Base-by-base conservation (phyloP, 2,113 vertebrate genomes). In the Seriola rivoliana region DNA sequence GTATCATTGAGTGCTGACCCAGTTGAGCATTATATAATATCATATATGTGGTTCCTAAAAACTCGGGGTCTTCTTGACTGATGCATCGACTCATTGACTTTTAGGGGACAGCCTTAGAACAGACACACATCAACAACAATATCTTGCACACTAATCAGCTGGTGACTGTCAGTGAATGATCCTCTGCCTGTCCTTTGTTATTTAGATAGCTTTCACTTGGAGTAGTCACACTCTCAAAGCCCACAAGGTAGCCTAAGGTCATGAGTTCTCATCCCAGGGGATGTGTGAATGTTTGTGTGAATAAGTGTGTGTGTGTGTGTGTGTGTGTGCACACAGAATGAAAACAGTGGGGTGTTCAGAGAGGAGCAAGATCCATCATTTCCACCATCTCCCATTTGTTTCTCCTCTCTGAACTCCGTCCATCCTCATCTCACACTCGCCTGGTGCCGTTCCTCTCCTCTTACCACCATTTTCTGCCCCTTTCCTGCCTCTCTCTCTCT, bases 331-430 rank as follows among this genome's bases (percentile, higher is more conserved):
- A 8, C 38, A 29, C 29, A 55, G 1, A 75, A 54, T 34, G 46
- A 59, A 73, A 67, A 84, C 70, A 83, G 71, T 9, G 32, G 60
- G 55, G 58, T 86, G 84, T 86, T 82, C 69, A 80, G 57, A 75
- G 76, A 69, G 71, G 73, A 69, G 71, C 46, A 59, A 50, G 58
- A 84, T 78, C 68, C 80, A 82, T 85, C 81, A 78, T 68, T 89
- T 81, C 59, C 74, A 84, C 79, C 60, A 17, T 76, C 82, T 84
- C 63, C 82, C 84, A 60, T 85, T 89, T 71, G 84, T 79, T 84
- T 71, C 74, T 85, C 70, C 73, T 81, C 66, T 86, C 78, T 75
- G 76, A 70, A 78, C 71, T 79, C 66, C 40, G 67, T 54, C 50
- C 10, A 7, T 75, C 44, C 81, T 74, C 32, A 66, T 81, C 68